Evolutionary conservation across 2,888 invertebrate species (phyloP), one percentile per base, ranked within the genome.

Genomic region (Pelosia muscerda): DNA sequence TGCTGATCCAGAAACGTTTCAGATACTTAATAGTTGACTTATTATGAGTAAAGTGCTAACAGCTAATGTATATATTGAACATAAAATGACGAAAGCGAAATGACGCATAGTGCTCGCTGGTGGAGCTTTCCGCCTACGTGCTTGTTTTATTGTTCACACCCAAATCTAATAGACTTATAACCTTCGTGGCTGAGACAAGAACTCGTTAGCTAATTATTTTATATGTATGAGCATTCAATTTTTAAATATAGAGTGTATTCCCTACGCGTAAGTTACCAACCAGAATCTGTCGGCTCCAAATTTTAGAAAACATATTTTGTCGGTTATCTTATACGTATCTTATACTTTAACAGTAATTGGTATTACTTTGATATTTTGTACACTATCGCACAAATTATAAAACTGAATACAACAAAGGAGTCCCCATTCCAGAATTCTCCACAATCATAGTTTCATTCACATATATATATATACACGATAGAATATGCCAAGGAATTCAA

Each of bases 1-100:
- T 88, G 78, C 80, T 78, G 81, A 78, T 85, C 82, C 78, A 62
- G 66, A 78, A 81, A 84, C 81, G 83, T 81, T 78, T 77, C 78
- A 76, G 75, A 76, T 81, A 82, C 82, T 81, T 84, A 84, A 81
- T 83, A 84, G 82, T 83, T 84, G 62, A 78, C 77, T 73, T 79
- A 78, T 66, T 71, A 82, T 67, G 38, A 54, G 66, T 65, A 61
- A 68, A 54, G 49, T 65, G 60, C 66, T 69, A 66, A 69, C 25
- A 25, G 49, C 49, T 63, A 73, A 66, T 75, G 26, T 60, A 68
- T 71, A 68, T 71, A 72, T 74, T 38, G 63, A 68, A 60, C 38
- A 19, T 19, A 10, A 42, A 26, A 49, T 60, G 15, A 42, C 34
- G 19, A 25, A 38, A 15, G 19, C n/a, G 34, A 34, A 59, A 34